Evolutionary conservation across 2,797 vertebrate genomes (phyloP).

Genomic region (Falco biarmicus): DNA sequence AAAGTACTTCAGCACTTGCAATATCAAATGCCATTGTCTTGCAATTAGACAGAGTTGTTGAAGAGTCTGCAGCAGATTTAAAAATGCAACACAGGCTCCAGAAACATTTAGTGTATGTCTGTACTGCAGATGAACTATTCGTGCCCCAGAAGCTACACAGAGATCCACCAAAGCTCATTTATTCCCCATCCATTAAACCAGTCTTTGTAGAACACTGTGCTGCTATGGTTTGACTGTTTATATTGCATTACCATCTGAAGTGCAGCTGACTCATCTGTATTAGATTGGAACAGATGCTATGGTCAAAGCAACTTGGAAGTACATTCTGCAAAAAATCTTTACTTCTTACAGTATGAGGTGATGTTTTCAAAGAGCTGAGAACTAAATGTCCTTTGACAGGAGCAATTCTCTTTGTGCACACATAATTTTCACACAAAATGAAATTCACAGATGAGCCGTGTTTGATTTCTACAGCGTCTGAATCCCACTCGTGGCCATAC

Average conservation of each 20-base stretch:
- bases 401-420: neutral
- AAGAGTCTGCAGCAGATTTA: slow-evolving; percentile 2
- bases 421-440: neutral
- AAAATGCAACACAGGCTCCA: neutral
- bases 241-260: neutral
- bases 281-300: neutral
- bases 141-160: neutral
- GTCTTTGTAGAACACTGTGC: neutral
- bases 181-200: neutral
- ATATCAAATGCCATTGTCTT: slow-evolving; percentile 26
- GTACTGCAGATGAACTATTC: neutral
- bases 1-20: neutral
- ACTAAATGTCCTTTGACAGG: neutral
- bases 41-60: neutral
- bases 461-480: slow-evolving; percentile 6
- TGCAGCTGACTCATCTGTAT: neutral
- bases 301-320: neutral
- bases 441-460: neutral
- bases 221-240: neutral
- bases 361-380: neutral
- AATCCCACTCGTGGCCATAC: neutral
- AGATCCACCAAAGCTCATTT: neutral
- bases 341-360: neutral
- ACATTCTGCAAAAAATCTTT: neutral
- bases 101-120: neutral